Conservation (phyloP, 2,113 vertebrate genomes). For the Bos taurus region ARS-UCD2.0 NC_037337.1:99562001-99562500, state of each 20-base stretch:
- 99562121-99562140: too few relatives aligned
- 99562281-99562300: background rate
- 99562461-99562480: background rate
- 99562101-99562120: too few relatives aligned
- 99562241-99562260: background rate
- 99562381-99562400: background rate
- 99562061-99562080: background rate
- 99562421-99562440: background rate
- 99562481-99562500: background rate
- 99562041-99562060: background rate
- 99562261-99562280: accelerated
- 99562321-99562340: background rate
- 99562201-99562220: background rate
- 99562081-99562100: background rate
- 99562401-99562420: background rate
- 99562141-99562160: too few relatives aligned
- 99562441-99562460: background rate
- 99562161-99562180: too few relatives aligned
- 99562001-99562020: background rate
- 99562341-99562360: background rate
- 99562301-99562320: background rate
- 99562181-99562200: background rate
- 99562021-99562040: background rate
- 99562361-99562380: background rate
- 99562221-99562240: background rate